These are phyloP conservation scores for Shinisaurus crocodilurus DNA, from an alignment of 2,113 vertebrate species.

Conservation along the genomic window DNA sequence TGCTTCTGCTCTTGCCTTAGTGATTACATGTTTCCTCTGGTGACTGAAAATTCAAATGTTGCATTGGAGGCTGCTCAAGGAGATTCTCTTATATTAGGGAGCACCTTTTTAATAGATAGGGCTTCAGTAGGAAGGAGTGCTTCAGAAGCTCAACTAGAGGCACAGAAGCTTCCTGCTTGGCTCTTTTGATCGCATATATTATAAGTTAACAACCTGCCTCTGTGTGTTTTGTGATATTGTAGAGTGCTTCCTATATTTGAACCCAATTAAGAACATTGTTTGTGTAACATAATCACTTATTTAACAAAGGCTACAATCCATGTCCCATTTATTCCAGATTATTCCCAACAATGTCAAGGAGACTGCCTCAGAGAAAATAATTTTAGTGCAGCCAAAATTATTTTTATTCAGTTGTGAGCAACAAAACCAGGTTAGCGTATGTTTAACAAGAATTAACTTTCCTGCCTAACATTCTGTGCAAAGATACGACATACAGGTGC, in stretches of 20 bases:
- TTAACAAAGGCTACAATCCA: neutral
- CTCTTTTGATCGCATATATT: neutral
- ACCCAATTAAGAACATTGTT: neutral
- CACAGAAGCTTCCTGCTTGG: neutral
- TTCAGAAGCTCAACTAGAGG: neutral
- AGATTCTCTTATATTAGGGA: neutral
- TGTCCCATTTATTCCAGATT: neutral
- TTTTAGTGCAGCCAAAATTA: neutral
- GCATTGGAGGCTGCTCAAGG: neutral
- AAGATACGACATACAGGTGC: slow-evolving; percentile 38
- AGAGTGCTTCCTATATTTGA: neutral
- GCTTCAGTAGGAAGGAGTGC: neutral
- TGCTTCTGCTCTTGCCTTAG: neutral
- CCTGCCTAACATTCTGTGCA: slow-evolving; percentile 12
- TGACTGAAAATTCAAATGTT: neutral
- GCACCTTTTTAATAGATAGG: neutral
- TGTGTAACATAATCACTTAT: neutral
- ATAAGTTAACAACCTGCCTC: neutral
- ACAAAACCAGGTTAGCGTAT: neutral
- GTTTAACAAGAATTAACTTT: neutral
- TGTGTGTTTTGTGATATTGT: neutral
- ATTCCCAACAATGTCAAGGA: neutral
- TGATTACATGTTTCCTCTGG: neutral
- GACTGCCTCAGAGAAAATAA: neutral
- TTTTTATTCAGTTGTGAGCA: neutral